These are phyloP conservation scores for Pachyuromys duprasi DNA, from an alignment of 2,797 vertebrate species.

Conservation along the genomic window DNA sequence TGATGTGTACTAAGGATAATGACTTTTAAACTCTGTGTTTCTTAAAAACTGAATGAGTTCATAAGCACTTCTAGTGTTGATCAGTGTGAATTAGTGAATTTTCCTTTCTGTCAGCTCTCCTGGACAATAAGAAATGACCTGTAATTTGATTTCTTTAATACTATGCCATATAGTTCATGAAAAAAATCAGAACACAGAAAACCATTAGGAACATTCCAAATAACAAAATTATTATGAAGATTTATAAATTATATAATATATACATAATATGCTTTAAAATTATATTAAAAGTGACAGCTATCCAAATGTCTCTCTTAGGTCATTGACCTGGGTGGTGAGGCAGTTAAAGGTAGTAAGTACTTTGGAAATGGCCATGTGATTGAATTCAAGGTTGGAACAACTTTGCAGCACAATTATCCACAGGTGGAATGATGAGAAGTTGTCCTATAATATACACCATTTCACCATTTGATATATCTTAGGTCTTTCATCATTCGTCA, in stretches of 20 bases:
- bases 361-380: no score
- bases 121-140: background rate
- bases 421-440: no score
- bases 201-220: background rate
- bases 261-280: no score
- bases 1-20: background rate
- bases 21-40: background rate
- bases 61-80: background rate
- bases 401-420: no score
- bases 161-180: background rate
- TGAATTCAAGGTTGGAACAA: no score
- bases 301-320: no score
- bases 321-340: no score
- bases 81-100: background rate
- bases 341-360: no score
- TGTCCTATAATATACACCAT: background rate
- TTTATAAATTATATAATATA: no score
- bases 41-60: background rate
- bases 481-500: background rate
- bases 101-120: background rate
- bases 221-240: background rate
- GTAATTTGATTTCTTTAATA: background rate
- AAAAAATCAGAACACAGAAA: background rate
- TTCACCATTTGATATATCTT: fast-evolving
- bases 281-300: no score